Evolutionary conservation across 2,113 vertebrate genomes (phyloP), one percentile per base, ranked within the genome.

Genomic region (Copsychus sechellarum): DNA sequence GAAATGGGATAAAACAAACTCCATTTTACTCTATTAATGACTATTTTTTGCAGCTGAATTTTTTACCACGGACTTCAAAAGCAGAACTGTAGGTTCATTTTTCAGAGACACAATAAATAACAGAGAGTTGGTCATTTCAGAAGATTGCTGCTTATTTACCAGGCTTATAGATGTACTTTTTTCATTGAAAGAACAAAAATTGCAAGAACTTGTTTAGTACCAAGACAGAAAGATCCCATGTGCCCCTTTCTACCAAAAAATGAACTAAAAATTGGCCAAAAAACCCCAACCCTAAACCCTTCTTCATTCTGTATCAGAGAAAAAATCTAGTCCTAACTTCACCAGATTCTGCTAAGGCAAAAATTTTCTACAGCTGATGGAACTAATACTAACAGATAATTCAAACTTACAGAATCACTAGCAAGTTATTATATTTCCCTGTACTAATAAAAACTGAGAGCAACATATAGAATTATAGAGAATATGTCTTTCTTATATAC

Each of bases 361-460:
- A 65, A 54, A 24, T 86, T 94, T 94, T 78, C 33, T 34, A 18
- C 22, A 48, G 12, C 5, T 76, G 14, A 8, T 92, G 31, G 74
- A 88, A 62, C 12, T 16, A 66, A 61, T 21, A 69, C 3, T 42
- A 66, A 57, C 4, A 4, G 20, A 24, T 61, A 94, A 81, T 73
- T 94, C 56, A 77, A 89, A 84, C 42, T 64, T 81, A 84, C 18
- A 60, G 38, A 79, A 82, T 42, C 42, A 51, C 47, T 19, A 73
- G 6, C 8, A 78, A 87, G 28, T 88, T 87, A 60, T 78, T 64
- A 29, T 80, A 53, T 85, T 76, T 83, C 33, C 53, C 12, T 78
- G 23, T 23, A 33, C 20, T 85, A 73, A 85, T 73, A 94, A 92
- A 87, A 91, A 43, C 43, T 62, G 62, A 67, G 38, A 76, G 56